Evolutionary conservation across 2,113 vertebrate species (phyloP).

Genomic region (Pteruthius melanotis): DNA sequence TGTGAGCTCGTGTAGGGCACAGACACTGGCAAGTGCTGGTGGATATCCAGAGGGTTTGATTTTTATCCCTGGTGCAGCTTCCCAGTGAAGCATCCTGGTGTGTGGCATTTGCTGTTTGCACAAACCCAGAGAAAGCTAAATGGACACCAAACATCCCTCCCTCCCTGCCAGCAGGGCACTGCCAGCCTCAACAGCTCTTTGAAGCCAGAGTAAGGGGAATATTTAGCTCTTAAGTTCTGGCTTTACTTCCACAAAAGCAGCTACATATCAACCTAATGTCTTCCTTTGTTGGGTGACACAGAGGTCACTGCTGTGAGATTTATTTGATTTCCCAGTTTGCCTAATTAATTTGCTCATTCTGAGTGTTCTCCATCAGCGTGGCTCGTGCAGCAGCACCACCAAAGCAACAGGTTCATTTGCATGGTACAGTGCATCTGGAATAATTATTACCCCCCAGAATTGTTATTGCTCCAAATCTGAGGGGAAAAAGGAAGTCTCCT

Average conservation of each 20-base stretch:
- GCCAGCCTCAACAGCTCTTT: background rate
- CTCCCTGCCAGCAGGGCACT: background rate
- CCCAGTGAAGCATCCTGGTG: background rate
- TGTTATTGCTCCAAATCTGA: conserved; percentile 65
- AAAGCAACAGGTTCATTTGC: conserved; percentile 66
- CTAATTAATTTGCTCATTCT: conserved; percentile 75
- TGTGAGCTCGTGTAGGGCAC: background rate
- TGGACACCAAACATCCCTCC: background rate
- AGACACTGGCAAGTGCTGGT: background rate
- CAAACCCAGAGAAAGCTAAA: background rate
- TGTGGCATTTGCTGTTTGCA: background rate
- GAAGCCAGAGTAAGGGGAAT: background rate
- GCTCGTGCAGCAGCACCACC: conserved; percentile 43
- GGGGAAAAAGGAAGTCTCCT: conserved; percentile 49
- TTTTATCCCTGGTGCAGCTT: background rate
- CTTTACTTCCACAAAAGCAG: conserved; percentile 28
- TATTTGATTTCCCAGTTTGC: conserved; percentile 69
- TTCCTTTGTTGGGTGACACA: conserved; percentile 36
- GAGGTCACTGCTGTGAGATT: conserved; percentile 70
- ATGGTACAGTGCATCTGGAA: conserved; percentile 62
- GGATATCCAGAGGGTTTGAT: background rate
- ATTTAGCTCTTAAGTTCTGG: background rate
- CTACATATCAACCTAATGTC: conserved; percentile 28
- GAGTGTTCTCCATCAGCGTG: conserved; percentile 18
- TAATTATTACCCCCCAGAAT: conserved; percentile 71